Evolutionary conservation across 2,113 vertebrate species (phyloP), one percentile per base, ranked within the genome.

Genomic region (Neolamprologus cancellatus): DNA sequence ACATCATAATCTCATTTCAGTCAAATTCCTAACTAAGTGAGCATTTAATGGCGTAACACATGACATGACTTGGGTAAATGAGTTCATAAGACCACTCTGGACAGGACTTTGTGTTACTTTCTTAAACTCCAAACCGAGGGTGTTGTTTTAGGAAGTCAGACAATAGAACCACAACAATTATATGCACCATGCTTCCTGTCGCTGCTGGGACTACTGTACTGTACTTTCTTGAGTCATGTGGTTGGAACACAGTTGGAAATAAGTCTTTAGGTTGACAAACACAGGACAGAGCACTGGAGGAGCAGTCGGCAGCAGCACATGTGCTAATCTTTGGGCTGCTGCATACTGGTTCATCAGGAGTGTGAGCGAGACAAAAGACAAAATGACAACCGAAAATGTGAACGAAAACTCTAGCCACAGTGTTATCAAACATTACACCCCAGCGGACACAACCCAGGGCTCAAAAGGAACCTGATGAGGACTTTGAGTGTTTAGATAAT

Each of bases 111-210:
- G 7, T 79, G 55, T 84, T 80, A 81, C 50, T 89, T 89, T 87
- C 85, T 83, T 71, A 41, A 82, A 82, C 9, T 28, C 83, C 74
- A 64, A 55, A 28, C 41, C 13, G 9, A 69, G 86, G 85, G 83
- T 81, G 85, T 74, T 84, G 84, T 84, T 48, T 34, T 84, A 92
- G 93, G 90, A 94, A 93, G 82, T 76, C 28, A 66, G 20, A 92
- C 89, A 94, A 91, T 88, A 81, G 79, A 82, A 52, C 34, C 78
- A 57, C 20, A 86, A 92, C 61, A 89, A 91, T 88, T 87, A 87
- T 86, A 76, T 8, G 9, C 78, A 64, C 80, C 23, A 9, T 17
- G 20, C 86, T 93, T 91, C 82, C 83, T 93, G 87, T 88, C 18
- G 78, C 8, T 34, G 57, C 4, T 61, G 59, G 54, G 48, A 78